phyloP scores from a whole-genome alignment of 2,888 invertebrate genomes.

The Drosophila borborema region DNA sequence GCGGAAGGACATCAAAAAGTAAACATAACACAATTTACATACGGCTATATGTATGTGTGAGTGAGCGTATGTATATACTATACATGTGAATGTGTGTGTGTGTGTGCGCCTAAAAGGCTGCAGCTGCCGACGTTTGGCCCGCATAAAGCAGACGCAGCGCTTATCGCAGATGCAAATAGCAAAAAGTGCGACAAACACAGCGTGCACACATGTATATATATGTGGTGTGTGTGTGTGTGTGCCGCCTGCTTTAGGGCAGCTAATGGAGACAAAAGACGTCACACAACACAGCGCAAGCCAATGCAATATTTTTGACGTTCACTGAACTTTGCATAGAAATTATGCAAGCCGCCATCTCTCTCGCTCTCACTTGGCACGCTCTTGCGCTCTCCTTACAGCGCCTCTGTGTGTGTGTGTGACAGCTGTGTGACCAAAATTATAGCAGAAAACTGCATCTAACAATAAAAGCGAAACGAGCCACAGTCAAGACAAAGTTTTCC shows the following conservation, averaged over 20 bases:
- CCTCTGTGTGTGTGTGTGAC: slow-evolving; percentile 61
- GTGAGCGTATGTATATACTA: slow-evolving; percentile 11
- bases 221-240: slow-evolving; percentile 7
- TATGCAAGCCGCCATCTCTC: slow-evolving; percentile 69
- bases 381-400: slow-evolving; percentile 11
- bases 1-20: slow-evolving; percentile 71
- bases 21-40: slow-evolving; percentile 67
- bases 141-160: slow-evolving; percentile 72
- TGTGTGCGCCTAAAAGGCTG: slow-evolving; percentile 70
- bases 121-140: slow-evolving; percentile 74
- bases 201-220: slow-evolving; percentile 28
- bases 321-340: slow-evolving; percentile 82
- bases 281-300: slow-evolving; percentile 48
- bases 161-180: slow-evolving; percentile 78
- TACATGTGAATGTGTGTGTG: slow-evolving; percentile 24
- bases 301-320: slow-evolving; percentile 82
- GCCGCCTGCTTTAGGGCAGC: slow-evolving; percentile 45
- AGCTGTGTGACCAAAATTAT: slow-evolving; percentile 82
- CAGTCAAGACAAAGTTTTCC: slow-evolving; percentile 69
- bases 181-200: slow-evolving; percentile 70
- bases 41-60: slow-evolving; percentile 3
- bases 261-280: slow-evolving; percentile 57
- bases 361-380: slow-evolving; percentile 22
- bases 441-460: slow-evolving; percentile 70
- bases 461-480: slow-evolving; percentile 69